Base-by-base conservation (phyloP, 1,140 invertebrate genomes). In the Nebria ingens region DNA sequence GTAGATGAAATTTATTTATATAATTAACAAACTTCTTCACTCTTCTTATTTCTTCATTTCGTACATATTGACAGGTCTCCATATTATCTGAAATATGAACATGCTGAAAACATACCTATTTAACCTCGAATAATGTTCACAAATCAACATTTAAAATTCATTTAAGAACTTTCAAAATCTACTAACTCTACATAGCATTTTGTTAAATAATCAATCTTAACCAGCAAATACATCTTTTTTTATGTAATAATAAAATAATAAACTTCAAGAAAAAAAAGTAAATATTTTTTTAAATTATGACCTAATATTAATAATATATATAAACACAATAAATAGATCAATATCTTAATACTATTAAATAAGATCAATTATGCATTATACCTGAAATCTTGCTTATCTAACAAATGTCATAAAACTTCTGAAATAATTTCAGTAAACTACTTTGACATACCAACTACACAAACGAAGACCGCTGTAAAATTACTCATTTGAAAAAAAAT, bases 91-190 rank as follows among this genome's bases (percentile, higher is more conserved):
- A 11, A 45, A 45, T 11, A 17, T 9, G 17, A 17, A 12, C 40
- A 45, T 45, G 40, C 40, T 45, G 40, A 45, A 45, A 45, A 45
- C 40, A 45, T 45, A 45, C 40, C 15, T 45, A 45, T 17, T 45
- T 45, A 45, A 45, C 40, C 40, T 45, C n/a, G n/a, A 45, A 11
- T 45, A 45, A 12, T 45, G 17, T 12, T 45, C 40, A 45, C 6
- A 45, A 34, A 6, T 9, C n/a, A 34, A 34, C n/a, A 34, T n/a
- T n/a, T n/a, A n/a, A n/a, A n/a, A n/a, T n/a, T n/a, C n/a, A n/a
- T n/a, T n/a, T n/a, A n/a, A n/a, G n/a, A n/a, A n/a, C n/a, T n/a
- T n/a, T n/a, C n/a, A n/a, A n/a, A n/a, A n/a, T n/a, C n/a, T n/a
- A n/a, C n/a, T n/a, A n/a, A n/a, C n/a, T n/a, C n/a, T n/a, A n/a